phyloP scores from a whole-genome alignment of 2,797 vertebrate species.

The Argya squamiceps region DNA sequence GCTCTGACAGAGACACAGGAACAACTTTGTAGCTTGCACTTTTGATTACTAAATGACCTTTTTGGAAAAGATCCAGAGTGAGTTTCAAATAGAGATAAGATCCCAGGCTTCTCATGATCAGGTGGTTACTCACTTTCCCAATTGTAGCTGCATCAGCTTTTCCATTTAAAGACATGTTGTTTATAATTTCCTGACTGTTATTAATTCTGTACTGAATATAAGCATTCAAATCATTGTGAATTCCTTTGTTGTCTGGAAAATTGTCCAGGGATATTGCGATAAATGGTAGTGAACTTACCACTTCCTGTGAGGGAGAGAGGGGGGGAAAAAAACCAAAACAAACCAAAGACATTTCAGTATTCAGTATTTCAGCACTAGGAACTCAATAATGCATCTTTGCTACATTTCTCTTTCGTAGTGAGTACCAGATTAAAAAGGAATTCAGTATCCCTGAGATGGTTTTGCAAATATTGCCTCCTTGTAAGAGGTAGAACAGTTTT shows the following conservation, averaged over 20 bases:
- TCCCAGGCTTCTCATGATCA: conserved; percentile 92
- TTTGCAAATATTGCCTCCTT: not conserved
- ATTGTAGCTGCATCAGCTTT: conserved; percentile 88
- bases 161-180: conserved; percentile 95
- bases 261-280: conserved; percentile 88
- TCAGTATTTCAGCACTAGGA: not conserved
- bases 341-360: not conserved
- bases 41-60: conserved; percentile 95
- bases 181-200: conserved; percentile 90
- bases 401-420: not conserved
- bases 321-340: not conserved
- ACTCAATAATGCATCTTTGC: not conserved
- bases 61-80: conserved; percentile 95
- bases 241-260: conserved; percentile 88
- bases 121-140: conserved; percentile 92
- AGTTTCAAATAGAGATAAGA: conserved; percentile 97
- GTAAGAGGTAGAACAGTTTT: not conserved
- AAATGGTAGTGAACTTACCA: conserved; percentile 86
- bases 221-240: conserved; percentile 87
- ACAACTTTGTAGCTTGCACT: conserved; percentile 98
- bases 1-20: conserved; percentile 93
- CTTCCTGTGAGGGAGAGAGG: conserved; percentile 79
- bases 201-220: conserved; percentile 93
- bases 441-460: not conserved
- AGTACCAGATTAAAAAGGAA: not conserved